Conservation (phyloP, 2,113 vertebrate genomes). For the Eurystomus gularis region DNA sequence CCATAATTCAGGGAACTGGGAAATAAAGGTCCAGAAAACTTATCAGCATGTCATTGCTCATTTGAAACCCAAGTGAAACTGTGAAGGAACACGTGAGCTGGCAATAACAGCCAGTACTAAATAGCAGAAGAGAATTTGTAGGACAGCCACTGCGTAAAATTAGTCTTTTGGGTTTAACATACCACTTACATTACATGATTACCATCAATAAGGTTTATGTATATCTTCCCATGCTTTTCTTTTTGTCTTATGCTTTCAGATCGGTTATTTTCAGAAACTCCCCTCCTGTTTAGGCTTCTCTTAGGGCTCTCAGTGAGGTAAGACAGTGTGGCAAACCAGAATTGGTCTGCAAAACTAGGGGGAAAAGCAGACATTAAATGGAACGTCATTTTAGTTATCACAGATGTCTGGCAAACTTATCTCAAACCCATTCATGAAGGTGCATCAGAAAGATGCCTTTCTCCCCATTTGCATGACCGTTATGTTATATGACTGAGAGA, state of each 20-base stretch:
- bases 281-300: neutral
- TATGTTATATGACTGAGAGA: neutral
- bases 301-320: neutral
- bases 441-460: neutral
- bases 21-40: neutral
- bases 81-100: neutral
- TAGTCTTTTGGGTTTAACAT: neutral
- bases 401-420: neutral
- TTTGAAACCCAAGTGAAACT: neutral
- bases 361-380: neutral
- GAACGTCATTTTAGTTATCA: neutral
- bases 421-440: neutral
- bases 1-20: neutral
- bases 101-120: neutral
- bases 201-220: neutral
- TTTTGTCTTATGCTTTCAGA: neutral
- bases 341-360: rapidly evolving
- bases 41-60: neutral
- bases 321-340: neutral
- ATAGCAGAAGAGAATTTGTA: neutral
- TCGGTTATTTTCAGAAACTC: neutral
- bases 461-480: rapidly evolving
- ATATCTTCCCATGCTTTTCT: neutral
- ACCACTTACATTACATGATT: rapidly evolving
- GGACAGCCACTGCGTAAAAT: neutral